Base-by-base conservation (phyloP, 2,888 invertebrate species). In the Vannuccia rotundouncinata region DNA sequence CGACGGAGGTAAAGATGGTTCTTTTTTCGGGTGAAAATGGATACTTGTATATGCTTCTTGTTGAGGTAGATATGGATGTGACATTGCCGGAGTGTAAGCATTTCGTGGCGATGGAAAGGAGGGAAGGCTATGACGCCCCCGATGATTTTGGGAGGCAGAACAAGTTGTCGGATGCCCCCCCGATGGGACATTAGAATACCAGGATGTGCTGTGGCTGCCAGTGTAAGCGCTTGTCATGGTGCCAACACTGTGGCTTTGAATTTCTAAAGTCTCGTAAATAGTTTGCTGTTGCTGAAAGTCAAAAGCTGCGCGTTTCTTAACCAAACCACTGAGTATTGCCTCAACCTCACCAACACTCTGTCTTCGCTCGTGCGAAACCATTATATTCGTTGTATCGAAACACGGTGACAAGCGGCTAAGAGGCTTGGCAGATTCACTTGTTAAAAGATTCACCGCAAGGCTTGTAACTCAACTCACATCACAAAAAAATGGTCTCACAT, bases 291-390 rank as follows among this genome's bases (percentile, higher is more conserved):
- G 66, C 10, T 5, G 10, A 5, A 22, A 66, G 22, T 66, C 66
- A 2, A 66, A 13, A 22, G 10, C 10, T n/a, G 10, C 66, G 10
- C 66, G 66, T 22, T 66, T 66, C 66, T 22, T 66, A 5, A 66
- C 66, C 13, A 66, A 27, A 2, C 66, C 66, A 27, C 66, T 66
- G 2, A 66, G 66, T 5, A 66, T 66, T 22, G 66, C 66, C 25
- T 66, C 66, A 66, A 66, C 66, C 25, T 66, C 66, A 13, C 66
- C 66, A 22, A 66, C 66, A 66, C 66, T 66, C 66, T 66, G 66
- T 66, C 66, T 66, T 66, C 66, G 66, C 66, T 66, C 66, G 66
- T 66, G 66, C 66, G 66, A 66, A 66, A 66, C 22, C 66, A 66
- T 66, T 5, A 66, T 66, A n/a, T n/a, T n/a, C 13, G 66, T 45